Percentiles rank a stretch among this genome's conserved stretches.
Evolutionary conservation across 1,140 invertebrate genomes (phyloP).

Genomic region (Philaenus spumarius): DNA sequence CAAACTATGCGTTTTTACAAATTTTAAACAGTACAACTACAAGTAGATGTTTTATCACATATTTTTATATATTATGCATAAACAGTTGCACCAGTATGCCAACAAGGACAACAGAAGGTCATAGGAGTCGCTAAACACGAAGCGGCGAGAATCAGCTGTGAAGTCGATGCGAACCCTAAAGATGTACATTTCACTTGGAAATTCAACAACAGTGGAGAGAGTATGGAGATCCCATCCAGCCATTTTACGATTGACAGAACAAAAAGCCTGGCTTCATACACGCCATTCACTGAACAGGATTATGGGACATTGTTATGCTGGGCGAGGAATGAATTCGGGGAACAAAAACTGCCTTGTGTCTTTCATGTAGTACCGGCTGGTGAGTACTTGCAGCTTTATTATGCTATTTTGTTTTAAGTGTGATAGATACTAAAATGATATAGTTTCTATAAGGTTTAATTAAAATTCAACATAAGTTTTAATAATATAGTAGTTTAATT

Average conservation of each 20-base stretch:
- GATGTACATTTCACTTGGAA: constrained; percentile 65
- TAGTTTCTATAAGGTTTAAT: no score
- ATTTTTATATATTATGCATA: no score
- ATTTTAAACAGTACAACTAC: no score
- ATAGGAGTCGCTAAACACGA: constrained; percentile 75
- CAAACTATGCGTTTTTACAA: no score
- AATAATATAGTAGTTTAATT: no score
- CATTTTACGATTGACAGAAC: constrained; percentile 42
- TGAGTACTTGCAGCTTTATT: constrained; percentile 32
- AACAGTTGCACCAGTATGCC: constrained; percentile 66
- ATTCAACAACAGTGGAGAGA: constrained; percentile 64
- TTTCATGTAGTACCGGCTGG: constrained; percentile 64
- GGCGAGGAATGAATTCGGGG: constrained; percentile 58
- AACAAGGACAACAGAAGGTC: constrained; percentile 53
- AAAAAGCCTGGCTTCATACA: constrained; percentile 56
- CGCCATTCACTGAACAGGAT: constrained; percentile 61
- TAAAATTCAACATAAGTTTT: no score
- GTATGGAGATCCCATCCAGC: constrained; percentile 42
- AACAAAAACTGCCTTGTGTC: constrained; percentile 58
- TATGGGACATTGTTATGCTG: constrained; percentile 64
- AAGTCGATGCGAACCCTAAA: constrained; percentile 76
- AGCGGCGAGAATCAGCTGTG: constrained; percentile 65
- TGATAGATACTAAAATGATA: no score
- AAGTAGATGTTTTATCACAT: no score
- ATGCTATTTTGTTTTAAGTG: no score